phyloP scores from a whole-genome alignment of 2,888 invertebrate species.

The Neelides folsomi region DNA sequence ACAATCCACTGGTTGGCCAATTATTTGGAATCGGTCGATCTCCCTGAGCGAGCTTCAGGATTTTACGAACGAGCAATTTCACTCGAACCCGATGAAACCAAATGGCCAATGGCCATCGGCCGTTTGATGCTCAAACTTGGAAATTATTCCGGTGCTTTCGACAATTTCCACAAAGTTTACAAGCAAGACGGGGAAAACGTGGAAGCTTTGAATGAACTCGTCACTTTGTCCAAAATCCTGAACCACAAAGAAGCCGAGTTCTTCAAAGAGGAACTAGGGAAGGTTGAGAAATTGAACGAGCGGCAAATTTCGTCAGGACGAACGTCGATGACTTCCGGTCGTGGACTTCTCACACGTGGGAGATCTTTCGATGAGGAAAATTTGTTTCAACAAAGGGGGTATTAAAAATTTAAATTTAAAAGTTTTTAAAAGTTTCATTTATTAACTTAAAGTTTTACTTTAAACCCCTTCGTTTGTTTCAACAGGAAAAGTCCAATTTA shows the following conservation, averaged over 20 bases:
- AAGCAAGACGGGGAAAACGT: slow-evolving; percentile 84
- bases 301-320: not conserved
- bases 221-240: slow-evolving; percentile 75
- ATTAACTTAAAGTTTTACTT: too few relatives aligned
- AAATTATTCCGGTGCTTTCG: slow-evolving; percentile 53
- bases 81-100: slow-evolving; percentile 64
- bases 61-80: slow-evolving; percentile 69
- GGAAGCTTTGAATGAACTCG: slow-evolving; percentile 74
- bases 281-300: slow-evolving; percentile 43
- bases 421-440: too few relatives aligned
- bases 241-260: slow-evolving; percentile 78
- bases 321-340: slow-evolving; percentile 35
- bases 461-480: too few relatives aligned
- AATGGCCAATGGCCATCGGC: slow-evolving; percentile 74
- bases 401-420: not conserved
- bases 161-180: slow-evolving; percentile 57
- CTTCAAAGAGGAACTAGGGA: slow-evolving; percentile 70
- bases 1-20: slow-evolving; percentile 81
- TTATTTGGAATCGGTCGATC: slow-evolving; percentile 75
- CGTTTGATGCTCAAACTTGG: slow-evolving; percentile 70
- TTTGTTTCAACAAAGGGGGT: slow-evolving; percentile 30
- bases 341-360: slow-evolving; percentile 28
- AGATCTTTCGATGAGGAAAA: slow-evolving; percentile 8
- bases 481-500: too few relatives aligned
- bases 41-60: slow-evolving; percentile 68